Evolutionary conservation across 2,888 invertebrate genomes (phyloP).

Genomic region (Drosophila ezoana): DNA sequence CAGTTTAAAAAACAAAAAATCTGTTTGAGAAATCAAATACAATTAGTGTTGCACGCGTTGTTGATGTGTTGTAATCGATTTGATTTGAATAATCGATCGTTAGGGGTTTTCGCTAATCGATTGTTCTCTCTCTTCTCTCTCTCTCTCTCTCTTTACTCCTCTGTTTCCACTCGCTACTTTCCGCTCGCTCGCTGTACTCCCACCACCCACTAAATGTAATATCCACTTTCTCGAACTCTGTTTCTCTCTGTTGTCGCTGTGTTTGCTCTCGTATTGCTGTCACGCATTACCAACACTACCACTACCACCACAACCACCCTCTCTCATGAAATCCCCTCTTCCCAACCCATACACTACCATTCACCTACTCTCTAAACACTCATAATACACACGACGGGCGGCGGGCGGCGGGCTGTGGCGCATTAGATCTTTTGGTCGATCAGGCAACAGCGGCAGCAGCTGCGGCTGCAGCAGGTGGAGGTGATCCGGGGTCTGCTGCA

Average conservation of each 20-base stretch:
- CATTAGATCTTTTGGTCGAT: slow-evolving; percentile 84
- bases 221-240: slow-evolving; percentile 29
- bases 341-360: slow-evolving; percentile 5
- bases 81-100: slow-evolving; percentile 31
- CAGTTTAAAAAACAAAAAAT: slow-evolving; percentile 19
- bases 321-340: neutral
- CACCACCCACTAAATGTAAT: slow-evolving; percentile 32
- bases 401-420: slow-evolving; percentile 77
- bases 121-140: slow-evolving; percentile 65
- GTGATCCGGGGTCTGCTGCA: slow-evolving; percentile 47
- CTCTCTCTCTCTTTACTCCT: slow-evolving; percentile 44
- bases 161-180: slow-evolving; percentile 51
- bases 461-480: slow-evolving; percentile 54
- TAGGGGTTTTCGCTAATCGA: slow-evolving; percentile 68
- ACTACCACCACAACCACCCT: neutral
- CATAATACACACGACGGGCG: slow-evolving; percentile 42
- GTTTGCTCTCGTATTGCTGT: slow-evolving; percentile 58
- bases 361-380: slow-evolving; percentile 18
- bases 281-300: slow-evolving; percentile 40
- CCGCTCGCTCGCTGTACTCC: slow-evolving; percentile 58
- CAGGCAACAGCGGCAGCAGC: slow-evolving; percentile 80
- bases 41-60: slow-evolving; percentile 76
- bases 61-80: slow-evolving; percentile 69
- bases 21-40: slow-evolving; percentile 52
- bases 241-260: slow-evolving; percentile 45